Evolutionary conservation across 2,797 vertebrate species (phyloP).

Genomic region (Morus bassanus): DNA sequence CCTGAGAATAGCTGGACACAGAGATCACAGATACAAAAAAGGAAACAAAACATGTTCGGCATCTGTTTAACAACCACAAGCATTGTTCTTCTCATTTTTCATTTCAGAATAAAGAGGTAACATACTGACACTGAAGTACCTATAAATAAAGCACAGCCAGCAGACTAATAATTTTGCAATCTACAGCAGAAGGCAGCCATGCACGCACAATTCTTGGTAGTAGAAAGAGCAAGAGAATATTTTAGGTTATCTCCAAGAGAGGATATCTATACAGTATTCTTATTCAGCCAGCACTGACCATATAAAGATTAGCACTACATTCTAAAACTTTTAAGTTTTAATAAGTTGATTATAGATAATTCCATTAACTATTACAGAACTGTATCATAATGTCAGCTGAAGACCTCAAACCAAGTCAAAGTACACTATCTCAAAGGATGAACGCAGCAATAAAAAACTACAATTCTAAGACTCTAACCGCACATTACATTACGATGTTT

Average conservation of each 20-base stretch:
- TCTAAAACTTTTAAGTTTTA: neutral
- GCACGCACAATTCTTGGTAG: accelerated
- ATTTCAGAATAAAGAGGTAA: neutral
- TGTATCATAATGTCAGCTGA: neutral
- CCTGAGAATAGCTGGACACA: neutral
- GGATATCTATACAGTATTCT: neutral
- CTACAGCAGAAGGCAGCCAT: neutral
- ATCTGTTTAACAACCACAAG: neutral
- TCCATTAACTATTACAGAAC: neutral
- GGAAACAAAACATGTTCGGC: no score
- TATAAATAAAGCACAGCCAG: neutral
- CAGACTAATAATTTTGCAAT: neutral
- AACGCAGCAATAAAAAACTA: neutral
- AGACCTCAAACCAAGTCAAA: neutral
- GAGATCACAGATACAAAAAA: neutral
- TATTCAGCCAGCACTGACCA: neutral
- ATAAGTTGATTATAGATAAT: neutral
- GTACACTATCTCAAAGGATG: neutral
- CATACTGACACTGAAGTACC: neutral
- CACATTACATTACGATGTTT: neutral
- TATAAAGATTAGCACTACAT: neutral
- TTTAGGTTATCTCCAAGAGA: neutral
- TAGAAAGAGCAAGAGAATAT: neutral
- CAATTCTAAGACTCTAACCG: neutral
- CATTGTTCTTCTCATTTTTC: neutral